Base-by-base conservation (phyloP, 1,140 invertebrate genomes). In the Pemphigus obesinymphae region DNA sequence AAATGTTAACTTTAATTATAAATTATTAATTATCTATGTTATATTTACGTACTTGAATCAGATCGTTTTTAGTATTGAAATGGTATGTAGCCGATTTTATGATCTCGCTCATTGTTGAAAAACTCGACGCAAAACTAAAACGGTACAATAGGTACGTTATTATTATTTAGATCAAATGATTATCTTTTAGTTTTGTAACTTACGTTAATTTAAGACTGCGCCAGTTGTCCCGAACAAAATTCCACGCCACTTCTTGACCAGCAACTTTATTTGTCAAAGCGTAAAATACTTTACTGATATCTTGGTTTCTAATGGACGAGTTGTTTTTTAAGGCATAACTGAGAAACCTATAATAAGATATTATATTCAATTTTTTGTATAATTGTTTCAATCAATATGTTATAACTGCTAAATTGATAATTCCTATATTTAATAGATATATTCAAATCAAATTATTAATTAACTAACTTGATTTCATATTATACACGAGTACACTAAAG, bases 241-340 rank as follows among this genome's bases (percentile, higher is more conserved):
- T 91, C 84, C 94, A 94, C 0, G 91, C 91, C 23, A 95, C 88
- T 7, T 91, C 89, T 84, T 93, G 92, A 0, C 93, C 93, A 78
- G 94, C 89, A 0, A 91, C 89, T 63, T 92, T 93, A 37, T 87
- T 90, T 0, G 93, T 90, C 0, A 95, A 90, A 0, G 92, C 89
- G 0, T 89, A 89, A 85, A 95, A 93, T 0, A 95, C 93, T 50
- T 91, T 88, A 5, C 90, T 88, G 0, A 90, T 90, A 85, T 96
- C 94, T 86, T 96, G 94, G 84, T 93, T 94, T 8, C 93, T 88
- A 48, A 96, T 94, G 3, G 91, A 91, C 11, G 92, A 92, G 82
- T 91, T 91, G 70, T 92, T 90, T 2, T 89, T 90, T 7, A 93
- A 85, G 0, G 92, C 89, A 87, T 92, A 90, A 29, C 93, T 90